Evolutionary conservation across 1,140 invertebrate genomes (phyloP).

Genomic region (Drosophila aff.): DNA sequence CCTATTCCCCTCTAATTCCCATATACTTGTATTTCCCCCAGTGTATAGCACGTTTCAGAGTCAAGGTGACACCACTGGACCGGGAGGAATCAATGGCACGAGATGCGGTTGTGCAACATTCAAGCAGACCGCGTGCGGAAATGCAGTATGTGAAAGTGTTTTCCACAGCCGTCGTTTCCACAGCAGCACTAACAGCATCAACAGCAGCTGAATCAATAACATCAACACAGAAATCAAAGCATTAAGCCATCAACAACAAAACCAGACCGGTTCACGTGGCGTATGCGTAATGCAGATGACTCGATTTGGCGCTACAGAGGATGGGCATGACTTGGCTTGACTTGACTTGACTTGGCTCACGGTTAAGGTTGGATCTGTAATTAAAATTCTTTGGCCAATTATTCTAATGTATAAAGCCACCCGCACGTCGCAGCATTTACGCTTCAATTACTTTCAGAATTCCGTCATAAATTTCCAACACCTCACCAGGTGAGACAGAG

Average conservation of each 20-base stretch:
- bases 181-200: conserved; percentile 2
- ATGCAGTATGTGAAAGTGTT: conserved; percentile 74
- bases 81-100: conserved; percentile 60
- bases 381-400: conserved; percentile 68
- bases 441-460: conserved; percentile 65
- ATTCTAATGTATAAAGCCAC: conserved; percentile 62
- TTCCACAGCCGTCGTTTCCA: conserved; percentile 11
- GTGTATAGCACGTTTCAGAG: conserved; percentile 60
- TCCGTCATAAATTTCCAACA: conserved; percentile 59
- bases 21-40: neutral
- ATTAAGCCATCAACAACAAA: neutral
- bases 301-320: conserved; percentile 17
- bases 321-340: conserved; percentile 13
- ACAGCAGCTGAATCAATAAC: conserved; percentile 21
- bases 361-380: conserved; percentile 63
- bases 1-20: too few species aligned
- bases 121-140: conserved; percentile 59
- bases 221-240: conserved; percentile 13
- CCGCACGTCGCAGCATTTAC: conserved; percentile 64
- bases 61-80: conserved; percentile 67
- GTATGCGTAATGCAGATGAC: conserved; percentile 59
- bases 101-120: conserved; percentile 61
- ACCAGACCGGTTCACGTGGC: conserved; percentile 65
- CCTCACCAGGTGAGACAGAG: neutral
- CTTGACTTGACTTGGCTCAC: conserved; percentile 32